Conservation (phyloP, 2,888 invertebrate genomes). For the Cerceris rybyensis region DNA sequence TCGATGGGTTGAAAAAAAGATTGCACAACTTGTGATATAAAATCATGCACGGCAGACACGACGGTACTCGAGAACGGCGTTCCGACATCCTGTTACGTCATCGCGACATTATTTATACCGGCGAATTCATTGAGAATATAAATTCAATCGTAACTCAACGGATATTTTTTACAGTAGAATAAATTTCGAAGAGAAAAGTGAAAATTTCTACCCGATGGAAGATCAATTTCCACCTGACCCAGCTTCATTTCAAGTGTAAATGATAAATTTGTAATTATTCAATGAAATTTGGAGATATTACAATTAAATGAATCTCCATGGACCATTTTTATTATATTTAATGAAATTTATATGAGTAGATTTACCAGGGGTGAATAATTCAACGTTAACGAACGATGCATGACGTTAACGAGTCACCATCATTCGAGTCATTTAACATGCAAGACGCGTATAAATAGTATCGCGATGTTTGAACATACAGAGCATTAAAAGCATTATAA, state of each 20-base stretch:
- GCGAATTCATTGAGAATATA: conserved; percentile 14
- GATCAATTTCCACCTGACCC: neutral
- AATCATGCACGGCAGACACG: conserved; percentile 15
- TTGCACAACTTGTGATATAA: conserved; percentile 11
- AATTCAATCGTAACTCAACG: conserved; percentile 6
- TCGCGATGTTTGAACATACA: neutral
- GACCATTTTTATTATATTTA: no score
- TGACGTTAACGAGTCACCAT: no score
- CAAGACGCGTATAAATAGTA: no score
- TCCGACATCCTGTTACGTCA: conserved; percentile 36
- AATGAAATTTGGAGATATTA: neutral
- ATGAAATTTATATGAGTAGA: no score
- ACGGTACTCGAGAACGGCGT: conserved; percentile 10
- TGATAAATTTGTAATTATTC: no score
- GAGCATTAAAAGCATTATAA: neutral
- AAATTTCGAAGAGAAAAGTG: neutral
- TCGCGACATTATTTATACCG: conserved; percentile 22
- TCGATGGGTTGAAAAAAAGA: neutral
- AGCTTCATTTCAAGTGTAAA: no score
- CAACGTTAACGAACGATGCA: no score
- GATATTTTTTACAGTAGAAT: neutral
- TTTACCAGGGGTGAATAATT: no score
- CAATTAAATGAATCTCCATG: neutral
- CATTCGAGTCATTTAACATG: neutral
- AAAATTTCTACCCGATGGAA: no score